Evolutionary conservation across 2,888 invertebrate genomes (phyloP), one percentile per base, ranked within the genome.

Genomic region (Drosophila fungiperda): DNA sequence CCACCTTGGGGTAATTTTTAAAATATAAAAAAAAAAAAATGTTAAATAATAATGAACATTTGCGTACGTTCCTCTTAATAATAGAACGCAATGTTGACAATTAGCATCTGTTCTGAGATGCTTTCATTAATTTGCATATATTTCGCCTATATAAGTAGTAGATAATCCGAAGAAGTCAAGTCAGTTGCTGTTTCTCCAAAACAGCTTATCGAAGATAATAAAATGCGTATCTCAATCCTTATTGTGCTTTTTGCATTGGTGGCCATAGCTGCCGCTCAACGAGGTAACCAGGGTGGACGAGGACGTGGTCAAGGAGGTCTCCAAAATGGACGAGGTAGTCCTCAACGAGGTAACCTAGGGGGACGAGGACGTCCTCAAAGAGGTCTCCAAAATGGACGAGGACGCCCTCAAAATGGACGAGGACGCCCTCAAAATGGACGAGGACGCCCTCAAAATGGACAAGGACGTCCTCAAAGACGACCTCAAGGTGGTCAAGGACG

Each of bases 181-280:
- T 52, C 50, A 72, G 54, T 70, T 23, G 5, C 8, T 17, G 17
- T 8, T 11, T 23, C 17, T 38, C 17, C 38, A 4, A 11, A 57
- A 12, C 29, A 35, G 33, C 38, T 45, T 35, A 26, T 33, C 42
- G 15, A 26, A 26, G 32, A 15, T 29, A 54, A 29, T 5, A 59
- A 59, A 40, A 73, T 73, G 68, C 62, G 73, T 55, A 15, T 54
- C 20, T 50, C 49, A 12, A 73, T 59, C 26, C 35, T 73, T 1
- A 45, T 55, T 20, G 45, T 59, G 1, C 12, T 73, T 6, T 8
- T 63, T 40, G 55, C 49, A 2, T 20, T 73, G 20, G 38, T 73
- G 23, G 73, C 45, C 36, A 33, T 55, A 1, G 53, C 36, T 12
- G 58, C 62, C n/a, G 69, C 52, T 20, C 68, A 73, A 29, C 29